Base-by-base conservation (phyloP, 2,888 invertebrate species). In the Drosophila pseudotakahashii region DNA sequence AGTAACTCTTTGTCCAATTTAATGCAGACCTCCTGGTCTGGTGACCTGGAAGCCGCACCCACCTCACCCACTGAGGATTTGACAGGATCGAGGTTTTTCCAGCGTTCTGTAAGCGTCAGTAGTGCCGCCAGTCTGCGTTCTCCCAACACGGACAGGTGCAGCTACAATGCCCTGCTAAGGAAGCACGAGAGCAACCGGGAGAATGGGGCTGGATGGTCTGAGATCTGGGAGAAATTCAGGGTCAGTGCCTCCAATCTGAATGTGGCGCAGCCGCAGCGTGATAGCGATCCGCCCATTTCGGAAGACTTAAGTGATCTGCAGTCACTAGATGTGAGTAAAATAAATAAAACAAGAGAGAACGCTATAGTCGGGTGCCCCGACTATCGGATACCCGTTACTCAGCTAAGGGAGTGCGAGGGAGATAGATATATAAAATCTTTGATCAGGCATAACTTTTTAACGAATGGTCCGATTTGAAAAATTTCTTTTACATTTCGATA, bases 161-260 rank as follows among this genome's bases (percentile, higher is more conserved):
- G 92, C 63, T 92, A 92, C 59, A 90, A 92, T 68, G 86, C 92
- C 0, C 61, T 92, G 58, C 66, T 92, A 10, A 87, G 88, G 1
- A 91, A 90, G 58, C 92, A 92, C 63, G 90, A 91, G 59, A 84
- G 82, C 2, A 91, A 85, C 41, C 84, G 91, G 0, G 87, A 89
- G 42, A 79, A 86, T 6, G 90, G 90, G 41, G 79, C 87, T 0
- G 91, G 90, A 50, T 92, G 91, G 91, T 90, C 94, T 70, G 95
- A 96, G 75, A 94, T 96, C 59, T 93, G 93, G 93, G 90, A 91
- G 30, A 91, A 90, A 60, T 90, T 91, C 50, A 73, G 90, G 11
- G 57, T 78, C 42, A 79, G 74, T 45, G 77, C 78, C 16, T 69
- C 77, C 7, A 78, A 60, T 0, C 37, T 75, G 19, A 79, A 71